Evolutionary conservation across 2,888 invertebrate species (phyloP), one percentile per base, ranked within the genome.

Genomic region (Noctua comes): DNA sequence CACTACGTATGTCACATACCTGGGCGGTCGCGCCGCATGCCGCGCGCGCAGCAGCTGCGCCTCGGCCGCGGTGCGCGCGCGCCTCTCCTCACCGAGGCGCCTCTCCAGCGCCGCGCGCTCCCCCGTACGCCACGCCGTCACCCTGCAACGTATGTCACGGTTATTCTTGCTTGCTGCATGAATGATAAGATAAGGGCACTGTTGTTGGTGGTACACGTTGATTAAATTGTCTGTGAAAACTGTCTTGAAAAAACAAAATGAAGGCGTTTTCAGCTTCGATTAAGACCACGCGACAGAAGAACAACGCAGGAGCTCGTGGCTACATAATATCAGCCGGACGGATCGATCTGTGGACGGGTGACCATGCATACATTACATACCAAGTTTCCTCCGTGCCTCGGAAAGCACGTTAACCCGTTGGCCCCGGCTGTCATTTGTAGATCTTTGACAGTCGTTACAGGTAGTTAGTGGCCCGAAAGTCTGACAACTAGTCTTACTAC

Each of bases 51-150:
- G 43, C 43, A 43, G 43, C 43, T 43, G 43, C 43, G 43, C 43
- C 43, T 43, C 43, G 36, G 36, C 95, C 46, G 97, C 97, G 73
- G 97, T 97, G 89, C 98, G 97, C 90, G 98, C 97, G 88, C 99
- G 98, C 71, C 98, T 97, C 95, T 99, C 99, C 85, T 99, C 99
- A 68, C 97, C 97, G 84, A 99, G 97, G 85, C 98, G 98, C 88
- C 98, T 97, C 96, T 99, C 99, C 88, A 99, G 97, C 88, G 98
- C 97, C 91, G 98, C 98, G 18, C 94, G 93, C 90, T 95, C 99
- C 87, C 90, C 93, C 98, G 88, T 98, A 96, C 93, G 98, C 98
- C 92, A 99, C 78, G 89, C 82, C 0, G 92, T 81, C 87, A 92
- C 89, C 76, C 93, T 93, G 87, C 54, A 24, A 1, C 18, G 36